phyloP scores from a whole-genome alignment of 2,888 invertebrate species.

The Trachelus iudaicus region DNA sequence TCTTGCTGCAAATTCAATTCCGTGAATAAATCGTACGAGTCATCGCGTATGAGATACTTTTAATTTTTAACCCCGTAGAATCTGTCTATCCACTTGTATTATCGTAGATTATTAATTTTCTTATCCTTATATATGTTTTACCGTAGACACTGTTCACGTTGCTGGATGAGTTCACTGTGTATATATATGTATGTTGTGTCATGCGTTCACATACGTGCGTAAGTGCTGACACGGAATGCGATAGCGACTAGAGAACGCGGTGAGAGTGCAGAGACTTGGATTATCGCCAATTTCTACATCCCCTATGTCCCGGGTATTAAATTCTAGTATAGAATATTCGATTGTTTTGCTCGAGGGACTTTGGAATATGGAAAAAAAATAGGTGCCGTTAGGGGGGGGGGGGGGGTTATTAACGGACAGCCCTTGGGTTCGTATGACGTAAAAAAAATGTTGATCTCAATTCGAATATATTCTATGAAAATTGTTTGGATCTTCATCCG shows the following conservation, averaged over 20 bases:
- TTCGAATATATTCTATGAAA: background rate
- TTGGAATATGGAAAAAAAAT: background rate
- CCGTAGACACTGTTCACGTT: background rate
- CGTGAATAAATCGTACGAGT: background rate
- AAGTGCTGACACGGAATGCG: conserved; percentile 1
- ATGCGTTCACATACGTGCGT: background rate
- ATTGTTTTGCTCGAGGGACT: background rate
- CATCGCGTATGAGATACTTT: background rate
- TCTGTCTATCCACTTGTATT: background rate
- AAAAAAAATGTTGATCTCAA: background rate
- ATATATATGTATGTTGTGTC: background rate
- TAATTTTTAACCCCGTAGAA: background rate
- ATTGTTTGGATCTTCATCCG: background rate
- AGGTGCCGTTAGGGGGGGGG: background rate
- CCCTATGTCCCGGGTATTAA: background rate
- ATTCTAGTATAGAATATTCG: background rate
- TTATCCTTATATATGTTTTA: background rate
- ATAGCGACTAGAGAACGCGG: conserved; percentile 6
- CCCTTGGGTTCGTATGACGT: background rate
- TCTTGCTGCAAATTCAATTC: background rate
- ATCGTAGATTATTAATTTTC: background rate
- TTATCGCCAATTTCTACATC: conserved; percentile 44
- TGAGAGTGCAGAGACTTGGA: conserved; percentile 31
- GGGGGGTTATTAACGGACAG: background rate
- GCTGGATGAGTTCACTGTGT: background rate